These are phyloP conservation scores for Gnathonemus echidnorhynchus DNA, from an alignment of 2,113 vertebrate genomes.

Conservation along the genomic window DNA sequence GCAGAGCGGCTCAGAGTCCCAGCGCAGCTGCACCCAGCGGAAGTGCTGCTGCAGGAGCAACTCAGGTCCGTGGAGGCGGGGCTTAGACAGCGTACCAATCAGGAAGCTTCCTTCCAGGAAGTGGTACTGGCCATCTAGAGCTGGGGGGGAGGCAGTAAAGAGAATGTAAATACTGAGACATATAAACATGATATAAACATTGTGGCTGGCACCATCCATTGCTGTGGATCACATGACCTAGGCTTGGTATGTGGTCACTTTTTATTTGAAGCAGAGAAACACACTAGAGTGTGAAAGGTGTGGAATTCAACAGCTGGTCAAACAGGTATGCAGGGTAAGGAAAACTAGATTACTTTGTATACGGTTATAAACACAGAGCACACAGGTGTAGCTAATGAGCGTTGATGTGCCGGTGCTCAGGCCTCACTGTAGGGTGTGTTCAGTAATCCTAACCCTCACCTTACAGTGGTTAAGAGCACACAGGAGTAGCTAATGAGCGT, in stretches of 20 bases:
- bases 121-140: constrained; percentile 58
- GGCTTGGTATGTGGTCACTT: background rate
- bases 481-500: background rate
- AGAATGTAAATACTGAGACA: background rate
- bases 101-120: constrained; percentile 81
- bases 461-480: background rate
- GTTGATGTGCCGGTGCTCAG: background rate
- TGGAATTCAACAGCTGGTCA: background rate
- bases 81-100: constrained; percentile 77
- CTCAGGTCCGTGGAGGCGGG: constrained; percentile 81
- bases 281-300: background rate
- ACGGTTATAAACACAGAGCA: background rate
- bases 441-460: constrained; percentile 43
- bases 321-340: background rate
- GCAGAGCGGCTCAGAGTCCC: constrained; percentile 84
- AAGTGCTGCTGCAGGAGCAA: constrained; percentile 88
- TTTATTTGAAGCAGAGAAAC: background rate
- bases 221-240: background rate
- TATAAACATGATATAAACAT: background rate
- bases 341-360: background rate
- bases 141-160: background rate
- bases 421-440: constrained; percentile 45
- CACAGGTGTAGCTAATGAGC: background rate
- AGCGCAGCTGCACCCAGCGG: constrained; percentile 88
- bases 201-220: background rate